Base-by-base conservation (phyloP, 2,888 invertebrate genomes). In the Orthosia cruda region DNA sequence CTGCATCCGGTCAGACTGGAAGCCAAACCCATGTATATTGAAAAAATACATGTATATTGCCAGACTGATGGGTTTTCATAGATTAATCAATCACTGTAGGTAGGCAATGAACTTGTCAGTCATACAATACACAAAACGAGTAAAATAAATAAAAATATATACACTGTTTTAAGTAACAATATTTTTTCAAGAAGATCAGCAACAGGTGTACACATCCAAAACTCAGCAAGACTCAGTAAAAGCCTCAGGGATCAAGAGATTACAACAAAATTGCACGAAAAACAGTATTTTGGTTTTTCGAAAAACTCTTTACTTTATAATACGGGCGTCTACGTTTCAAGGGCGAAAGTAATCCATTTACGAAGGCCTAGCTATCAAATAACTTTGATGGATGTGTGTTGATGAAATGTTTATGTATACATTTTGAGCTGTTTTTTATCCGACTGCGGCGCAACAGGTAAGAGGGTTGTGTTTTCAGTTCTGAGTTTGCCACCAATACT, bases 321-420 rank as follows among this genome's bases (percentile, higher is more conserved):
- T 55, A 61, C 45, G 61, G 11, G 13, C n/a, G 3, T 47, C 18
- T 13, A 20, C 16, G 20, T 40, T 58, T 47, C 23, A 49, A 74
- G 50, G 54, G 13, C 4, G 9, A 75, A 75, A 47, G 61, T 75
- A 81, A 75, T 81, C 64, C 61, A 64, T 81, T 77, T 61, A 52
- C 26, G 55, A 45, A 81, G 47, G 52, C 23, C 32, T 72, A 32
- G 4, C 32, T 63, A 71, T 77, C 62, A 80, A 73, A 47, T 58
- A 55, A 26, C 2, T 63, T 74, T 81, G 74, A 77, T 63, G 74
- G 57, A 74, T 76, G 55, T 71, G 49, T 26, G 72, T 50, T 76
- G 55, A 18, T 50, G n/a, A 80, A 62, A 62, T 26, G 26, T 40
- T 70, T 54, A 23, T 59, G 49, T 23, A 18, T 49, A 52, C 13